These are phyloP conservation scores for Lapara coniferarum DNA, from an alignment of 2,888 invertebrate species.

Conservation along the genomic window DNA sequence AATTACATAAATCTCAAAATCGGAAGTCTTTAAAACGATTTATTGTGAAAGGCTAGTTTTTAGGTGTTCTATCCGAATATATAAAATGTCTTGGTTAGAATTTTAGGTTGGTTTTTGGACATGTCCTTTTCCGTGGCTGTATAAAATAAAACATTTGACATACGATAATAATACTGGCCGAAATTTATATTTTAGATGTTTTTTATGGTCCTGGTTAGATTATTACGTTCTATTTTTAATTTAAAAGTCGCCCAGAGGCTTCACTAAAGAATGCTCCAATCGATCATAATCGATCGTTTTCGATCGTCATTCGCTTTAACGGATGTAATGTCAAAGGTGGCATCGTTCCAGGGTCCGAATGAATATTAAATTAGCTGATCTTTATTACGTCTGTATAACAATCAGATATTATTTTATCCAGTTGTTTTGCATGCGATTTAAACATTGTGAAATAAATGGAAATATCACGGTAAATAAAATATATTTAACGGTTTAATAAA, in stretches of 20 bases:
- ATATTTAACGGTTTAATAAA: not conserved
- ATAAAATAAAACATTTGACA: too few relatives aligned
- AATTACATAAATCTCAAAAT: too few relatives aligned
- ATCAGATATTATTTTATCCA: conserved; percentile 25
- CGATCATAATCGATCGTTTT: not conserved
- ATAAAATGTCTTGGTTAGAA: too few relatives aligned
- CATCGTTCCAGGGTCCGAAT: conserved; percentile 40
- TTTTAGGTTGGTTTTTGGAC: too few relatives aligned
- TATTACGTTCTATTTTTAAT: too few relatives aligned
- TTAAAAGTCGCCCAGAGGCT: not conserved
- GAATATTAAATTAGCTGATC: conserved; percentile 46
- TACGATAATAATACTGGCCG: too few relatives aligned
- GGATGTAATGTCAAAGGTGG: conserved; percentile 39
- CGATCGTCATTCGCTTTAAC: conserved; percentile 18
- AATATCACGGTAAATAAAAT: not conserved
- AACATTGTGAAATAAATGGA: not conserved
- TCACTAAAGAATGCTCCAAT: not conserved
- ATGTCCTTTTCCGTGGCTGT: too few relatives aligned
- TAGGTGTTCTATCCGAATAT: too few relatives aligned
- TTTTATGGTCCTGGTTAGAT: too few relatives aligned
- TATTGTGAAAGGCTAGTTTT: too few relatives aligned
- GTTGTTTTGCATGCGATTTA: conserved; percentile 17
- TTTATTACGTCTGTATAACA: conserved; percentile 43
- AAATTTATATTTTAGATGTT: too few relatives aligned
- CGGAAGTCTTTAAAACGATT: too few relatives aligned